phyloP scores from a whole-genome alignment of 2,888 invertebrate genomes.

The Hyposoter dolosus region DNA sequence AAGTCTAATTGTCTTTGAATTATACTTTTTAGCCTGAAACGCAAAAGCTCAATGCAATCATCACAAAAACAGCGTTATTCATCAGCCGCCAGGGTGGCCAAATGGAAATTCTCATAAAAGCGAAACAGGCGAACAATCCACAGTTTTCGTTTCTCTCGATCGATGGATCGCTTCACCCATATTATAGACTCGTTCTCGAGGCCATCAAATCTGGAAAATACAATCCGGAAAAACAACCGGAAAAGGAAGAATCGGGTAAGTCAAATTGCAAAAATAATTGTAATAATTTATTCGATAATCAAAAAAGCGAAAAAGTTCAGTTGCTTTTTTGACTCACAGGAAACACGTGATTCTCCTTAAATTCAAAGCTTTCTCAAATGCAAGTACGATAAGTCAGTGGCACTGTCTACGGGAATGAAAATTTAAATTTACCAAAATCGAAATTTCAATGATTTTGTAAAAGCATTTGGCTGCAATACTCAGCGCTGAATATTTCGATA shows the following conservation, averaged over 20 bases:
- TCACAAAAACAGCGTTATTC: conserved; percentile 97
- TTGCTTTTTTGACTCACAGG: too few species aligned
- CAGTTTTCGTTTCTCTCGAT: conserved; percentile 97
- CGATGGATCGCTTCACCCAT: conserved; percentile 93
- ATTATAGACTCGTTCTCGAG: conserved; percentile 92
- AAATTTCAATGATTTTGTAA: background rate
- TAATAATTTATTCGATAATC: background rate
- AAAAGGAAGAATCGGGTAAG: conserved; percentile 84
- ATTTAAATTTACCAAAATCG: background rate
- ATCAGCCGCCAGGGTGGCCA: conserved; percentile 96
- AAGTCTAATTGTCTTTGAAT: background rate
- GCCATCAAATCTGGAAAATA: conserved; percentile 90
- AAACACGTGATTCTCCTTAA: background rate
- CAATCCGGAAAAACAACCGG: conserved; percentile 84
- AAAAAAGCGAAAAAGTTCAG: too few species aligned
- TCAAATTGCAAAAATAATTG: conserved; percentile 49
- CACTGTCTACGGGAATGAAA: background rate
- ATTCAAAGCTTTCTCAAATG: background rate
- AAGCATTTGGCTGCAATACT: background rate
- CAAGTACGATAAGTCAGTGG: background rate
- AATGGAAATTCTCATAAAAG: conserved; percentile 99
- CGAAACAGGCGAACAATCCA: conserved; percentile 97
- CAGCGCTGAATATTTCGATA: too few species aligned
- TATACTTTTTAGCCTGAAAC: conserved; percentile 90
- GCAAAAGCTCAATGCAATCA: conserved; percentile 95